Evolutionary conservation across 2,888 invertebrate species (phyloP), one percentile per base, ranked within the genome.

Genomic region (Lepidocyrtoides sp.): DNA sequence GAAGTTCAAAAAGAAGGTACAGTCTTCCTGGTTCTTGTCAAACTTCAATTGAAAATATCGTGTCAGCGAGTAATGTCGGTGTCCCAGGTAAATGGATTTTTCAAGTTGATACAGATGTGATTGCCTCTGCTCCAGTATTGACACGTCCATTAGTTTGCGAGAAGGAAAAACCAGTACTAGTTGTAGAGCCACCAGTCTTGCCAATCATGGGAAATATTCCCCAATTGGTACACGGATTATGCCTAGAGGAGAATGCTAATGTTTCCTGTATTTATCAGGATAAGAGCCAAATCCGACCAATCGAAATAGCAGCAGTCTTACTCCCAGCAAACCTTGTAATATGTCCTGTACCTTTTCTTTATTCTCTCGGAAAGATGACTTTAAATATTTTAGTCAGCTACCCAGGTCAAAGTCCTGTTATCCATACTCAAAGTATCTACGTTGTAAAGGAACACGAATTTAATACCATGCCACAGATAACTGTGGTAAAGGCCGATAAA

Each of bases 11-110:
- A 60, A 92, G 81, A 0, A 83, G 85, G 23, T 92, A 82, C 51
- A 0, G 75, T 12, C 48, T 93, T 12, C 91, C 92, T 1, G 85
- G 85, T 14, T 72, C 90, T 0, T 93, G 93, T 60, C 36, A 79
- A 26, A 1, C 32, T 14, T 72, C 51, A 1, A 75, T 92, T 0
- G 5, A 82, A 0, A 66, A 91, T 14, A 69, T 91, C 26, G 32
- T 63, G 3, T 14, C 69, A 14, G 85, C 66, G 0, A 88, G 79
- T 10, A 92, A 92, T 54, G 57, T 92, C 14, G 60, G 57, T 1
- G 23, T 75, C 10, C 72, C 88, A 17, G 93, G 93, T 10, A 92
- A 91, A 82, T 92, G 89, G 85, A 85, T 89, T 5, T 93, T 93
- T 48, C 60, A 89, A 29, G 48, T 93, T 20, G 93, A 93, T n/a